Evolutionary conservation across 1,140 invertebrate genomes (phyloP), one percentile per base, ranked within the genome.

Genomic region (Oreohelix idahoensis): DNA sequence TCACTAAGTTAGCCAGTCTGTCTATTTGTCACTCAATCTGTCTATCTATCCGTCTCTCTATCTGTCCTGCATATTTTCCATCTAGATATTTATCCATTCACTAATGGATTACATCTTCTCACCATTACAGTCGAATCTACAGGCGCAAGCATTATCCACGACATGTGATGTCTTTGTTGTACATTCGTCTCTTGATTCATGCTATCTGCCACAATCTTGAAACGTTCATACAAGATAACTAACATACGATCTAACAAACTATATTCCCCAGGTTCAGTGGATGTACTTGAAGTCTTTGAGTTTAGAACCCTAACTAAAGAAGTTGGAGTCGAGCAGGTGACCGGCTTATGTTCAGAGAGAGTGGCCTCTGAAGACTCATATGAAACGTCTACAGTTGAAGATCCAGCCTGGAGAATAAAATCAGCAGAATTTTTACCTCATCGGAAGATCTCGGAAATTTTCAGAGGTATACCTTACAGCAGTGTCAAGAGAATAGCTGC

Each of bases 251-350:
- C n/a, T n/a, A n/a, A 42, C 17, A 53, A 8, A 10, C 53, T 36
- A 15, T 38, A 23, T 23, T 69, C 77, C 35, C 36, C 36, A 81
- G 79, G 45, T 23, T 70, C 79, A 1, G 69, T 81, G 15, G 79
- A 81, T 81, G 13, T 81, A 17, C 45, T 81, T 4, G 79, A 81
- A n/a, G 66, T 45, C 26, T 81, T 71, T 35, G 63, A 81, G 38
- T 71, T 81, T 38, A 38, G n/a, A 23, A 49, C 13, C 0, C 15
- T 70, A 38, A 71, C 63, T 70, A 20, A 53, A 32, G 79, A 49
- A 32, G 36, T 70, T 2, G 79, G 79, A 26, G 79, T 71, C 10
- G 66, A 71, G 23, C n/a, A 49, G 5, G 39, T 71, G 29, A 26
- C 42, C 8, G 79, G 79, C 5, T 23, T 81, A 2, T 81, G 79